A percentile compares a stretch with the other conserved stretches of the same genome.
Conservation (phyloP, 2,888 invertebrate species). For the Slavum lentiscoides region DNA sequence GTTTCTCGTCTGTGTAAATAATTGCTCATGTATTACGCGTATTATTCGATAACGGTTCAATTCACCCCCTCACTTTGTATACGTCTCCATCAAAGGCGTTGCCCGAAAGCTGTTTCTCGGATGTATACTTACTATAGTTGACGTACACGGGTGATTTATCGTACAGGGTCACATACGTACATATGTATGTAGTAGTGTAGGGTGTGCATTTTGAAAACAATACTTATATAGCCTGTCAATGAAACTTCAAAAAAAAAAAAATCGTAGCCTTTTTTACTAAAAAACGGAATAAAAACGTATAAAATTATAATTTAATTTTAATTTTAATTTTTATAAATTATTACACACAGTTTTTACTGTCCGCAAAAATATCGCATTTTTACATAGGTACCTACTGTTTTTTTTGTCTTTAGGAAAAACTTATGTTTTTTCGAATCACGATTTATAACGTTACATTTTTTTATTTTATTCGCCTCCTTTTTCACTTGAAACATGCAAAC, state of each 20-base stretch:
- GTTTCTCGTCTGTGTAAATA: no score
- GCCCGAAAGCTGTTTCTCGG: slow-evolving; percentile 40
- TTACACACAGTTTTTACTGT: no score
- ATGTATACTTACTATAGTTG: slow-evolving; percentile 27
- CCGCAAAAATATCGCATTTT: no score
- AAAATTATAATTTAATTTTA: neutral
- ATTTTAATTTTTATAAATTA: neutral
- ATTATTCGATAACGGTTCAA: slow-evolving; percentile 26
- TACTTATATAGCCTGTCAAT: slow-evolving; percentile 11
- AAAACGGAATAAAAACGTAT: neutral
- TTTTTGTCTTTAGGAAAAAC: neutral
- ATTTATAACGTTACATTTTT: slow-evolving; percentile 27
- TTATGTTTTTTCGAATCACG: neutral
- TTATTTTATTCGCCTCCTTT: neutral
- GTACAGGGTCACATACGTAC: slow-evolving; percentile 11
- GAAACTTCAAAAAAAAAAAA: neutral
- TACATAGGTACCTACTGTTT: no score
- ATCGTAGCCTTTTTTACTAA: neutral
- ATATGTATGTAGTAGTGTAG: neutral
- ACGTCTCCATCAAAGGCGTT: slow-evolving; percentile 26
- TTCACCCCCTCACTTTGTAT: slow-evolving; percentile 11
- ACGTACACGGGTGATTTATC: slow-evolving; percentile 35
- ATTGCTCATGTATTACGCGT: no score
- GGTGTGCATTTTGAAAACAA: neutral
- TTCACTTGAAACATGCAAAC: slow-evolving; percentile 14